Conservation (phyloP, 2,113 vertebrate species). For the Ifrita kowaldi region DNA sequence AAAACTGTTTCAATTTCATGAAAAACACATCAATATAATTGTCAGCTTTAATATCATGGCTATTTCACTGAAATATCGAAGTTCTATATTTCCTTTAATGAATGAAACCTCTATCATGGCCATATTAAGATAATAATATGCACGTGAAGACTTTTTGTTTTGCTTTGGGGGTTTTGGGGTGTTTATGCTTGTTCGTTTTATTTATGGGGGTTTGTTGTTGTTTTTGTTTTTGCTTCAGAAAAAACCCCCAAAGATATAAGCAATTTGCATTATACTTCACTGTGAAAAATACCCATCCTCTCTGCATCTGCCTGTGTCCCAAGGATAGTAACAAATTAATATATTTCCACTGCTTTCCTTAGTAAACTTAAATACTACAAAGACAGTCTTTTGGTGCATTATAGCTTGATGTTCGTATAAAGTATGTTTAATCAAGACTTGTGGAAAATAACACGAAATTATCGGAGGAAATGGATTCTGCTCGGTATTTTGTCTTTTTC, state of each 20-base stretch:
- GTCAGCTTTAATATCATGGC: neutral
- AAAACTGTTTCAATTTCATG: neutral
- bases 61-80: neutral
- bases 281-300: neutral
- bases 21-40: neutral
- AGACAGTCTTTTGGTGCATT: neutral
- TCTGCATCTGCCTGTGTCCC: neutral
- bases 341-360: neutral
- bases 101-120: neutral
- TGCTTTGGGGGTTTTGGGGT: neutral
- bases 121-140: neutral
- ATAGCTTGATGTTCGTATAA: neutral
- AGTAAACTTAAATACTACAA: neutral
- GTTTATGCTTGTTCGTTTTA: neutral
- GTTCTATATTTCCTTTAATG: neutral
- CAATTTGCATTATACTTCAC: neutral
- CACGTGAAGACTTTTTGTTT: neutral
- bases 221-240: neutral
- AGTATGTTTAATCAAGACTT: neutral
- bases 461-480: neutral
- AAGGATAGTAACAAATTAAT: neutral
- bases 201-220: too few species aligned
- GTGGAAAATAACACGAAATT: neutral
- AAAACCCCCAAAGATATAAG: neutral
- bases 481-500: neutral